Evolutionary conservation across 1,140 invertebrate genomes (phyloP), one percentile per base, ranked within the genome.

Genomic region (Stenopsyche tienmushanensis): DNA sequence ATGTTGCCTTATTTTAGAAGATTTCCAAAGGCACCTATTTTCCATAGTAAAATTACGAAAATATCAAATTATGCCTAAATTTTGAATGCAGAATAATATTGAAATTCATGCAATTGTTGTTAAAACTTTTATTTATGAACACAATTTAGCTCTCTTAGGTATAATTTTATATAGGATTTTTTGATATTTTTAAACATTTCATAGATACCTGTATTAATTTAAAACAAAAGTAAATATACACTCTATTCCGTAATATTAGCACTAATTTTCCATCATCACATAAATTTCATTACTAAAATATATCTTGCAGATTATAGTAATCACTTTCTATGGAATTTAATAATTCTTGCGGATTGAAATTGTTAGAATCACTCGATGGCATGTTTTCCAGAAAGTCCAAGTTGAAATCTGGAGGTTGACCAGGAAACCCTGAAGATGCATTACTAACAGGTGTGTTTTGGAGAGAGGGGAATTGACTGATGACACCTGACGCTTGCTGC

Each of bases 321-420:
- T 66, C 70, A 64, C 78, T 79, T 26, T 81, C 78, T 39, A 65
- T 44, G 3, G 89, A 91, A 76, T 86, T 91, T 71, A 91, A 83
- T 64, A 91, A 75, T 71, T 92, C 90, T 74, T 90, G 89, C 47
- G 89, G 88, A 65, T 86, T 88, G 72, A 90, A 87, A 67, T 85
- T 86, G 69, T 83, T 83, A 42, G 86, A 81, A 72, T 90, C 88
- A 18, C 82, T 83, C 54, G 86, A 82, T 39, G 87, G 86, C 73
- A 91, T 82, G 76, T 88, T 89, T 71, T 91, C 90, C n/a, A 92
- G 78, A 76, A 91, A 89, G 15, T 92, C 90, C 65, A 91, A 81
- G 76, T 85, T 89, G 72, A 91, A 90, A 73, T 91, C 89, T 18
- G 84, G 80, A 0, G 87, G 74, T 75, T 83, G 85, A 70, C 72